Evolutionary conservation across 1,140 invertebrate species (phyloP), one percentile per base, ranked within the genome.

Genomic region (Xylocopa sonorina): DNA sequence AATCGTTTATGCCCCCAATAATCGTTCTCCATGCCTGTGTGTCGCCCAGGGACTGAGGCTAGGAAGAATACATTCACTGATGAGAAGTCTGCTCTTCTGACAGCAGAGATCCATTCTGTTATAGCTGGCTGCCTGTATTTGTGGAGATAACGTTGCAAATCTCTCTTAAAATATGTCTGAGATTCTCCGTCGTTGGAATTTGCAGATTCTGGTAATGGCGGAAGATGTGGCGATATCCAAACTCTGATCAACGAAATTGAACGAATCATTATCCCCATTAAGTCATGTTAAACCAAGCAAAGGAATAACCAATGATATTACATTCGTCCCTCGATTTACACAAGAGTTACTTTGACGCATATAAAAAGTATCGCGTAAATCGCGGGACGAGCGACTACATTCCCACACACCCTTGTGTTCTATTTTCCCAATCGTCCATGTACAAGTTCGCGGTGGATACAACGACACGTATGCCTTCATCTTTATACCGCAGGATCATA

Each of bases 401-500:
- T 74, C 57, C 58, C 9, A 88, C 77, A 93, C 89, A 97, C 96
- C 97, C 98, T 93, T 99, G 98, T 18, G 98, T 98, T 90, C 98
- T 95, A 90, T 99, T 97, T 85, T 96, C 94, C 98, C 98, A 99
- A 93, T 99, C 98, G 75, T 96, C 95, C 43, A 95, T 93, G 83
- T 98, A 96, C 2, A 99, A 92, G 94, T 99, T 99, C 0, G 98
- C 98, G 0, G 98, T 99, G 3, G 97, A 97, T 29, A 99, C 95
- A 6, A 99, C 95, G 55, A 99, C 95, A 69, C 98, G 93, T 48
- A 99, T 91, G 3, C 96, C 97, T 16, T 95, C 94, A 89, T 98
- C 96, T 89, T 95, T 96, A 85, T 98, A 97, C 41, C 96, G 94
- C 1, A 99, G 93, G 41, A 99, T 94, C 93, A 98, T 97, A 95